phyloP scores from a whole-genome alignment of 2,797 vertebrate genomes.

The Chromis chromis region DNA sequence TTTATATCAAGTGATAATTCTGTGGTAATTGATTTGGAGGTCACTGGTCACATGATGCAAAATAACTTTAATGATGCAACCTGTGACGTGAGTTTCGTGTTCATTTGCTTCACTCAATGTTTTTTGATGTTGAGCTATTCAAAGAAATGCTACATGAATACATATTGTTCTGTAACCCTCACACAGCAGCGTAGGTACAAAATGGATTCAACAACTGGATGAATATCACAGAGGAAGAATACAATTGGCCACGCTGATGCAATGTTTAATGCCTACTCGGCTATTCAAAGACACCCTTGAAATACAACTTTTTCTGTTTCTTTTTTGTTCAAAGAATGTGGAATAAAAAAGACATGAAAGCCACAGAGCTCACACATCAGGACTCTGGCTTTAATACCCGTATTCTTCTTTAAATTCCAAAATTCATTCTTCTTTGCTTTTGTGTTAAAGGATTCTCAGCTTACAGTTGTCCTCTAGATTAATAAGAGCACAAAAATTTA shows the following conservation, averaged over 20 bases:
- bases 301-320: neutral
- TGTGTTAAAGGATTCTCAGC: slow-evolving; percentile 10
- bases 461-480: neutral
- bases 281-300: slow-evolving; percentile 29
- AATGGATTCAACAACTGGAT: slow-evolving; percentile 32
- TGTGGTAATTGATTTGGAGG: slow-evolving; percentile 14
- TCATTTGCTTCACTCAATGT: slow-evolving; percentile 12
- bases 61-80: slow-evolving; percentile 46
- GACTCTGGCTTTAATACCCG: slow-evolving; percentile 20
- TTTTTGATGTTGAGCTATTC: slow-evolving; percentile 35
- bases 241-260: slow-evolving; percentile 33
- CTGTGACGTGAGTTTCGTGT: slow-evolving; percentile 7
- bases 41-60: slow-evolving; percentile 28
- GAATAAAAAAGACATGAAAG: slow-evolving; percentile 38
- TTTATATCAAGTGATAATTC: neutral
- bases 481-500: neutral
- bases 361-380: slow-evolving; percentile 20
- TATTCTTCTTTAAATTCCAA: slow-evolving; percentile 5
- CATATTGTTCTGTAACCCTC: slow-evolving; percentile 21
- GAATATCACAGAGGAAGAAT: slow-evolving; percentile 36
- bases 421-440: slow-evolving; percentile 19
- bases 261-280: slow-evolving; percentile 41
- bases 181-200: slow-evolving; percentile 4
- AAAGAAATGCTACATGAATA: slow-evolving; percentile 18
- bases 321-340: slow-evolving; percentile 46